Evolutionary conservation across 2,888 invertebrate species (phyloP), one percentile per base, ranked within the genome.

Genomic region (Nomada lathburiana): DNA sequence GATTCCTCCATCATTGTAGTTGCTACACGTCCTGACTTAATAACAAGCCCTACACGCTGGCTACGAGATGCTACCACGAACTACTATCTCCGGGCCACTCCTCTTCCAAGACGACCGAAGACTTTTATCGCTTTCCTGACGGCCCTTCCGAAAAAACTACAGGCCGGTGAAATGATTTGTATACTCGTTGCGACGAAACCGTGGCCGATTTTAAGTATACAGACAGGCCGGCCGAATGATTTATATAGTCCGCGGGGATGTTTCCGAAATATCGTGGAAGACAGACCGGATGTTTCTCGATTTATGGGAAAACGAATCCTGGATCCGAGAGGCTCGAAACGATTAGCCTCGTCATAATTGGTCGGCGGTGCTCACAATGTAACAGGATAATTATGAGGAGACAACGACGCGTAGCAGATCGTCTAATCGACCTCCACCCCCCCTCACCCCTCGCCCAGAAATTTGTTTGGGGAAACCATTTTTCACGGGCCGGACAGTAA

Each of bases 391-490:
- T 92, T 92, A 92, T 88, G 89, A 90, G 88, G 84, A 84, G 88
- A 86, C 88, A 84, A 86, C 82, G 87, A 86, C 84, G 82, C 64
- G 81, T 69, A 80, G 82, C 84, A 55, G 52, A 57, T 13, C 85
- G 87, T 85, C 89, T 91, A 92, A 92, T 92, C 92, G 91, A 87
- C 83, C 89, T 84, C 36, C 80, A 26, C 85, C 88, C 88, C 88
- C 88, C 84, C 85, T 89, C 89, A 85, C 87, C 86, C 26, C 26
- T 26, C 26, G n/a, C 26, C 26, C 77, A 86, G 83, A 92, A 91
- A 92, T 91, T 92, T 92, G 91, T 89, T 91, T 92, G 93, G 89
- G 87, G 90, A 92, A 92, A 92, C 92, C 92, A 92, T 93, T 93
- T 93, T 93, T 93, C 93, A 93, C 91, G 88, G 86, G 85, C 36